Conservation (phyloP, 2,888 invertebrate genomes). For the Euphydryas editha region DNA sequence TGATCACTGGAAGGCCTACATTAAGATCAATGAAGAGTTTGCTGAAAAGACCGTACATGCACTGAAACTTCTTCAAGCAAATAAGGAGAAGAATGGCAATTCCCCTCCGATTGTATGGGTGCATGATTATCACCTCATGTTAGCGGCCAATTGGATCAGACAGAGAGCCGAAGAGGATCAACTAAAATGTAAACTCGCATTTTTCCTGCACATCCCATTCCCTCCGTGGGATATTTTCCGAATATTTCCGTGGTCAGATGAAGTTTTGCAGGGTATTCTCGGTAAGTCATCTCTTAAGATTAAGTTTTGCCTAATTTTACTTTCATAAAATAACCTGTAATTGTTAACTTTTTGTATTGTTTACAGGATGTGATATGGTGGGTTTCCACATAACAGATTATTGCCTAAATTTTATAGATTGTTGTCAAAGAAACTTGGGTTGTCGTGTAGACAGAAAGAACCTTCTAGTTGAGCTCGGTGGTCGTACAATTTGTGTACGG, state of each 20-base stretch:
- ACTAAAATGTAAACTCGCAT: conserved; percentile 91
- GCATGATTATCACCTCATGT: conserved; percentile 97
- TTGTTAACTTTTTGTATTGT: not conserved
- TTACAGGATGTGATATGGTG: conserved; percentile 93
- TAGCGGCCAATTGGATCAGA: conserved; percentile 95
- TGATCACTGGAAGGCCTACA: conserved; percentile 93
- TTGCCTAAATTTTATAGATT: conserved; percentile 95
- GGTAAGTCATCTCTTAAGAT: conserved; percentile 73
- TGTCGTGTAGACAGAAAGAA: conserved; percentile 95
- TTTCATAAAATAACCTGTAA: conserved; percentile 5
- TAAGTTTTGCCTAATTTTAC: not conserved
- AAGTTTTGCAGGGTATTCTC: conserved; percentile 95
- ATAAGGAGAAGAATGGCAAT: conserved; percentile 69
- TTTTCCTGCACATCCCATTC: conserved; percentile 97
- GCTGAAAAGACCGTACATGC: conserved; percentile 91
- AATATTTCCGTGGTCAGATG: conserved; percentile 96
- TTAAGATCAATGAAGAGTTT: conserved; percentile 91
- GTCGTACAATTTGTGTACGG: conserved; percentile 91
- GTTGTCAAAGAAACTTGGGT: conserved; percentile 93
- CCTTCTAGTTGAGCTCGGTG: conserved; percentile 93
- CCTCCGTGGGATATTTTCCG: conserved; percentile 97
- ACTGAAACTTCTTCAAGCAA: conserved; percentile 79
- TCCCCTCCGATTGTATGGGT: conserved; percentile 93
- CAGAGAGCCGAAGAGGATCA: conserved; percentile 90
- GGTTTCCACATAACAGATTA: conserved; percentile 96